Base-by-base conservation (phyloP, 1,140 invertebrate genomes). In the Monomorium pharaonis region DNA sequence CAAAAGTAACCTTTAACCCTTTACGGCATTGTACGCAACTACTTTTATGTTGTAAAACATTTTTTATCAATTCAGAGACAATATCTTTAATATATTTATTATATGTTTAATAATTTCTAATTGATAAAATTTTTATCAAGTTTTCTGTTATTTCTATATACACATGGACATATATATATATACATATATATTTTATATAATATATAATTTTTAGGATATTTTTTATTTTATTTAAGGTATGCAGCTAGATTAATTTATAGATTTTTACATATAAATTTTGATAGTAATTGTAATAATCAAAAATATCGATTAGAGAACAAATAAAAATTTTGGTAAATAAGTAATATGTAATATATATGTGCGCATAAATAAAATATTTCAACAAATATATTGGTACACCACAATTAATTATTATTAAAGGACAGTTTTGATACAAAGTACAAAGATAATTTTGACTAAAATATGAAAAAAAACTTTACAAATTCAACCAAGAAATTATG, bases 1-100 rank as follows among this genome's bases (percentile, higher is more conserved):
- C 92, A 70, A 92, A 62, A 78, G 92, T 88, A 92, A 94, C 92
- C 93, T 95, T 92, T 92, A 90, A 80, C 89, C 91, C 84, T 87
- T 86, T 56, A 27, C 1, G 3, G 9, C 10, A 10, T 75, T 27
- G n/a, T 42, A 42, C 4, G 51, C 37, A 76, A 44, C 24, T 65
- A 78, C 63, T 78, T 65, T 77, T 21, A 7, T 27, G 12, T 27
- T 14, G n/a, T 47, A 49, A 4, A 42, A 5, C 47, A 65, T 37
- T 30, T 65, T 24, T 77, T 42, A 12, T 9, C 1, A 60, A 1
- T 72, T 54, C 2, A 37, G 9, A 54, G 16, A 56, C 6, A 24
- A 56, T 42, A 44, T 16, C 51, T 42, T 51, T 65, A 37, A 56
- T 21, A 60, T 30, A 44, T 75, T 58, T 75, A 16, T 18, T 56